Percentiles rank a stretch among this genome's conserved stretches.
These are phyloP conservation scores for Mirza zaza DNA, from an alignment of 2,113 vertebrate genomes.

Conservation along the genomic window DNA sequence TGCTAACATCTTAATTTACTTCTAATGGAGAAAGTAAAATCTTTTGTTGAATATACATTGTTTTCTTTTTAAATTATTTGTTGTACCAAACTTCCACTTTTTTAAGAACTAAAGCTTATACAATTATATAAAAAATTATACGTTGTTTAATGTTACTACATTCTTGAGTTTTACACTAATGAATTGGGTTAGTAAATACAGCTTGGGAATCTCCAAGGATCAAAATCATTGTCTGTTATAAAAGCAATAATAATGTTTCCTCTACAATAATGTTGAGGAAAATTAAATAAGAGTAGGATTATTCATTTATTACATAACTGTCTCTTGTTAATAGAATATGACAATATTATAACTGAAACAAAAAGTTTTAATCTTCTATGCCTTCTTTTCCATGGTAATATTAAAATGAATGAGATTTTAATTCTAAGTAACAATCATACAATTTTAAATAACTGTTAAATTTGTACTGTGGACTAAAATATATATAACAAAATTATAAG, in stretches of 20 bases:
- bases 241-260: neutral
- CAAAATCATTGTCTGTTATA: neutral
- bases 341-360: neutral
- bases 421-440: neutral
- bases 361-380: neutral
- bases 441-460: neutral
- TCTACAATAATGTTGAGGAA: neutral
- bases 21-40: slow-evolving; percentile 40
- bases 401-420: neutral
- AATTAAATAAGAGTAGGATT: neutral
- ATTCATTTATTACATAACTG: neutral
- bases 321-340: neutral
- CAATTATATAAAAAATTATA: slow-evolving; percentile 33
- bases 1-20: slow-evolving; percentile 66
- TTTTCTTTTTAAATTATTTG: slow-evolving; percentile 61
- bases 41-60: slow-evolving; percentile 52
- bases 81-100: slow-evolving; percentile 35
- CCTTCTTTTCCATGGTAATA: neutral
- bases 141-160: slow-evolving; percentile 10
- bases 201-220: slow-evolving; percentile 35
- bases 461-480: neutral
- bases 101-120: slow-evolving; percentile 55
- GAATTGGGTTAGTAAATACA: slow-evolving; percentile 37
- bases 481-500: neutral
- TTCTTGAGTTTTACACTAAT: slow-evolving; percentile 30